phyloP scores from a whole-genome alignment of 1,140 invertebrate species.

The Liolophura sinensis region DNA sequence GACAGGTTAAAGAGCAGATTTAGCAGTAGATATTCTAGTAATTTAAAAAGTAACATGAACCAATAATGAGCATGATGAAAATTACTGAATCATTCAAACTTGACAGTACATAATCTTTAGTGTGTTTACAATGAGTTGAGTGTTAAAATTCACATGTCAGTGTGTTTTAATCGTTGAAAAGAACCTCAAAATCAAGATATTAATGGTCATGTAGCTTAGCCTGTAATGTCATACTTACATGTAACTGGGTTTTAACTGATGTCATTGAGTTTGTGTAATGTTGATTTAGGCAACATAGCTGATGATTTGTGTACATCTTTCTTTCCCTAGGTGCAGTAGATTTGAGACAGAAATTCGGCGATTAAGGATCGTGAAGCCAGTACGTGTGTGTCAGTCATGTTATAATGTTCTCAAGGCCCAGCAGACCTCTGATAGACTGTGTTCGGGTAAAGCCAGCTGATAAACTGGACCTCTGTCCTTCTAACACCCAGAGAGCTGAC shows the following conservation, averaged over 20 bases:
- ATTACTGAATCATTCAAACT: background rate
- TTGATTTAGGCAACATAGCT: constrained; percentile 11
- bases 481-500: no score
- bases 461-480: background rate
- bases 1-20: background rate
- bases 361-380: constrained; percentile 85
- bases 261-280: constrained; percentile 6
- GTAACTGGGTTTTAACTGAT: background rate
- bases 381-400: constrained; percentile 88
- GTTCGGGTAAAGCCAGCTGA: background rate
- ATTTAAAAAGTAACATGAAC: background rate
- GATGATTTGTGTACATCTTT: constrained; percentile 3
- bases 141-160: background rate
- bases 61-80: background rate
- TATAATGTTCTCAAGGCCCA: constrained; percentile 60
- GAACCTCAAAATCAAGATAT: background rate
- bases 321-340: constrained; percentile 74
- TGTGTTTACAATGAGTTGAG: background rate
- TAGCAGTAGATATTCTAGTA: background rate
- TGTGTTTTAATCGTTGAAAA: background rate
- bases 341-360: constrained; percentile 94
- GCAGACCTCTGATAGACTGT: constrained; percentile 20
- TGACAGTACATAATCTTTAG: background rate
- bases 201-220: background rate
- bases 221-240: background rate